phyloP scores from a whole-genome alignment of 2,113 vertebrate genomes.

The Nothocercus julius region DNA sequence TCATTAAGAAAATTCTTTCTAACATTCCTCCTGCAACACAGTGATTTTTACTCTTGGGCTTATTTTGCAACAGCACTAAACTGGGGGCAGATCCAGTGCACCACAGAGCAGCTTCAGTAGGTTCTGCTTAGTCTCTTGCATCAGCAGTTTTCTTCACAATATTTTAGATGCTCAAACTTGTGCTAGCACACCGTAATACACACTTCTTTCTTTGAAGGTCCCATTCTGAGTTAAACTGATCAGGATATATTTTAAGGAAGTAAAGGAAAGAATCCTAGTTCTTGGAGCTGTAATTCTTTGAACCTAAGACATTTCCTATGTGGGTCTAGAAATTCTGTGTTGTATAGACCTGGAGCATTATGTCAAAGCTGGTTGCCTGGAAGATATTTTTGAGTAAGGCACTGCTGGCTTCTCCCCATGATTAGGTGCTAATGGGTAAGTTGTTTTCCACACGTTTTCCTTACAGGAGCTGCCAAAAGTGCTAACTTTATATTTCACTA shows the following conservation, averaged over 20 bases:
- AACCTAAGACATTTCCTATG: not conserved
- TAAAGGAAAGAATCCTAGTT: not conserved
- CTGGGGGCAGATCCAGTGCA: not conserved
- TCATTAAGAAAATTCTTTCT: not conserved
- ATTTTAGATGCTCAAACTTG: not conserved
- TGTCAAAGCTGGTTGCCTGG: not conserved
- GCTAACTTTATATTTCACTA: not conserved
- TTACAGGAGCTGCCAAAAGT: not conserved
- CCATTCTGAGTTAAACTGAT: not conserved
- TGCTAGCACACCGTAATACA: not conserved
- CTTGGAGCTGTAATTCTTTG: not conserved
- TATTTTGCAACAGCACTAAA: not conserved
- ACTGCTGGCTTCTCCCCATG: not conserved
- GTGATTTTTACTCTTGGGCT: not conserved
- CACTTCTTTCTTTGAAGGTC: not conserved
- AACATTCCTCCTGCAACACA: not conserved
- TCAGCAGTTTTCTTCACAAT: not conserved
- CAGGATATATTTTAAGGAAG: not conserved
- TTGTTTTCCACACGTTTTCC: not conserved
- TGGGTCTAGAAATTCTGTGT: not conserved
- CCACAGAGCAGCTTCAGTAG: not conserved
- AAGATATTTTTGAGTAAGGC: not conserved
- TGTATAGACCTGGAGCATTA: not conserved
- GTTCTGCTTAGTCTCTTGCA: not conserved
- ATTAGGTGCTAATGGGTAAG: not conserved